These are phyloP conservation scores for Alauda arvensis DNA, from an alignment of 2,797 vertebrate species.

Conservation along the genomic window DNA sequence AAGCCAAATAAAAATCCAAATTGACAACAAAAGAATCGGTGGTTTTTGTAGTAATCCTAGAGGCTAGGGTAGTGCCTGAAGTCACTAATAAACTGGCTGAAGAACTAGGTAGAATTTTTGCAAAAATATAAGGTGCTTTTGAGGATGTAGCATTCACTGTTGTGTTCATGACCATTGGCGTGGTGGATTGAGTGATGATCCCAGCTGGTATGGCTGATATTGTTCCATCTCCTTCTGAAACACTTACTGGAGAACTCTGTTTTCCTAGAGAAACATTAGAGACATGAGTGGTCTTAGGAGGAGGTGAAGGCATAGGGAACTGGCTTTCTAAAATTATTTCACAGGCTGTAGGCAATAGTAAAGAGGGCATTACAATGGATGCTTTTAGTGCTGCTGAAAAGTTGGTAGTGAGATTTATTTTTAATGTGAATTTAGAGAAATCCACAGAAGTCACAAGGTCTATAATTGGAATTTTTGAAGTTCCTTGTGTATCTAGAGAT, in stretches of 20 bases:
- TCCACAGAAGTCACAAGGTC: background rate
- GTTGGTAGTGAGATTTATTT: background rate
- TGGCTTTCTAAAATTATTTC: background rate
- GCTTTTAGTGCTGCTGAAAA: background rate
- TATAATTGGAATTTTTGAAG: background rate
- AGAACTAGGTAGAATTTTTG: constrained; percentile 20
- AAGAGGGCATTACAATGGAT: background rate
- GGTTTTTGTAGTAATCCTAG: constrained; percentile 3
- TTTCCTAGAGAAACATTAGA: constrained; percentile 45
- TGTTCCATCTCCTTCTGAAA: constrained; percentile 35
- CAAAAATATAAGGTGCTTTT: constrained; percentile 7
- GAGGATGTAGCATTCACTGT: constrained; percentile 31
- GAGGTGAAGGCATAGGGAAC: background rate
- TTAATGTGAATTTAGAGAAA: constrained; percentile 6
- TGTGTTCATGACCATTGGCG: background rate
- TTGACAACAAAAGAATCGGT: constrained; percentile 2
- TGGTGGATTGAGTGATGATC: background rate
- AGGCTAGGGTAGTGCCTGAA: background rate
- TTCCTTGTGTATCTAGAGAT: background rate
- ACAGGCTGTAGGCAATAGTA: background rate
- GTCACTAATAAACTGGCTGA: constrained; percentile 16
- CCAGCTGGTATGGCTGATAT: background rate
- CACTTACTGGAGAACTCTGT: constrained; percentile 3
- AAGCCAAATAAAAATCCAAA: constrained; percentile 17
- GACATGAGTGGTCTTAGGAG: background rate